Base-by-base conservation (phyloP, 1,140 invertebrate species). In the Rhynchophorus ferrugineus region DNA sequence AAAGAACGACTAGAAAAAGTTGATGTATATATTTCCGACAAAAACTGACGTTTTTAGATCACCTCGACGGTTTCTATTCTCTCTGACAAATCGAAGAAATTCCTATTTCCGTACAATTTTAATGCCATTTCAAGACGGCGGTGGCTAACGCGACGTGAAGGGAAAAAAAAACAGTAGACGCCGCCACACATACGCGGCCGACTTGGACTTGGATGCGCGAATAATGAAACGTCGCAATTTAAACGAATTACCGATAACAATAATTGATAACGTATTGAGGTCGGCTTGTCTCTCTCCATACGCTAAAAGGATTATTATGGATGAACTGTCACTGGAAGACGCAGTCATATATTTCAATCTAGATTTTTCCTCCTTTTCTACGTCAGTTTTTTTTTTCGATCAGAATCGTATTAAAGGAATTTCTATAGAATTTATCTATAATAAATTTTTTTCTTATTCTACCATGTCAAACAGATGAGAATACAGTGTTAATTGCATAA, bases 271-370 rank as follows among this genome's bases (percentile, higher is more conserved):
- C 49, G 42, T 52, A 54, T 54, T 47, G 51, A 54, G 51, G 51
- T 54, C 51, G 44, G 24, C 44, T 47, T 43, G 22, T 35, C 45
- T 18, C 3, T 17, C 16, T 36, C 3, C n/a, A 19, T 3, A 11
- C 33, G 43, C 37, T 46, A 54, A 54, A 54, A 54, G 51, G 51
- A 54, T 54, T 54, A 54, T 46, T 54, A 54, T 54, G 42, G 51
- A 54, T 54, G 51, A 35, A 54, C 44, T 54, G 51, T 54, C 51
- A 54, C 37, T 47, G 44, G 37, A 46, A 39, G 45, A 42, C 45
- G 29, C 39, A 41, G 44, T 42, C 20, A 53, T 53, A 53, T 45
- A 45, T 53, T 53, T 53, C 49, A 51, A 51, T 51, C 42, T 36
- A 33, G 17, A 39, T 39, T 42, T 18, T 8, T 5, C 14, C 14